A percentile compares a stretch with the other conserved stretches of the same genome.
Conservation (phyloP, 2,888 invertebrate genomes). For the Pristionchus fissidentatus region DNA sequence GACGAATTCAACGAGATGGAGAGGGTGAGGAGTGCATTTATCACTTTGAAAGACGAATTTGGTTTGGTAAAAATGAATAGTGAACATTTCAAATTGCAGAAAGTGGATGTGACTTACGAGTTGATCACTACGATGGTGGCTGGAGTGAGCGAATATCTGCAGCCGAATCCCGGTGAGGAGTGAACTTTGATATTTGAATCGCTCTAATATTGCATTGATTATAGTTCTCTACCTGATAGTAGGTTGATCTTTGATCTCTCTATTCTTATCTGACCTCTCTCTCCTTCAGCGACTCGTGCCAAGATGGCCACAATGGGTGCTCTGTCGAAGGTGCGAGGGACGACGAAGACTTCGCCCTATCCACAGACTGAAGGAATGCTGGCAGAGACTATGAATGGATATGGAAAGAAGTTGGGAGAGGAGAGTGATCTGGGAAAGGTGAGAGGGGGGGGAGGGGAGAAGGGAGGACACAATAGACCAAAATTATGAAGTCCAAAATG, state of each 20-base stretch:
- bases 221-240: not conserved
- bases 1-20: slow-evolving; percentile 99
- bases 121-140: slow-evolving; percentile 94
- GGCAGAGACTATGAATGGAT: slow-evolving; percentile 95
- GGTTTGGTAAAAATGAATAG: not conserved
- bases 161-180: slow-evolving; percentile 90
- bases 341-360: slow-evolving; percentile 86
- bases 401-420: slow-evolving; percentile 95
- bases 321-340: slow-evolving; percentile 86
- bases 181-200: not conserved
- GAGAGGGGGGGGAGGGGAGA: not conserved
- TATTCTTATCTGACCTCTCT: no score
- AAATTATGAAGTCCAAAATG: not conserved
- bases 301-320: slow-evolving; percentile 79
- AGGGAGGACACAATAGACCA: no score
- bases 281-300: slow-evolving; percentile 79
- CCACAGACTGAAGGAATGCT: slow-evolving; percentile 98
- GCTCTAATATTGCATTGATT: not conserved
- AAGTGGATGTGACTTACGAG: slow-evolving; percentile 97
- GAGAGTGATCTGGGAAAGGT: slow-evolving; percentile 85
- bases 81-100: slow-evolving; percentile 80
- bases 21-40: slow-evolving; percentile 83
- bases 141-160: slow-evolving; percentile 98
- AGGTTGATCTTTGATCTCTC: not conserved
- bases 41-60: not conserved